A percentile compares a stretch with the other conserved stretches of the same genome.
phyloP scores from a whole-genome alignment of 2,888 invertebrate species.

The Eueremaeus valkanovi region DNA sequence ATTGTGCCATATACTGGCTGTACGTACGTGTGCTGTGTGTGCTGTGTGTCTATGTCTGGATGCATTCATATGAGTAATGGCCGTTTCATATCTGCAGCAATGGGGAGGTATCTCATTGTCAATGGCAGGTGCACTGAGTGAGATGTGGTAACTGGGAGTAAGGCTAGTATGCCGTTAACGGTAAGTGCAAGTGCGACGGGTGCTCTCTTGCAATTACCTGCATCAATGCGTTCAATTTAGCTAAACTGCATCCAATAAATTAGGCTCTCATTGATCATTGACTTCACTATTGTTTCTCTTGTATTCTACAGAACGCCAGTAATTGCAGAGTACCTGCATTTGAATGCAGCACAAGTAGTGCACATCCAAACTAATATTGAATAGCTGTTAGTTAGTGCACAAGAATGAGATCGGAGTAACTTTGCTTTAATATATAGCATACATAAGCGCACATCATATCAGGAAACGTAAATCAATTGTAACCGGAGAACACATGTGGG shows the following conservation, averaged over 20 bases:
- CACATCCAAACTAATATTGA: conserved; percentile 12
- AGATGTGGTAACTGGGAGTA: not conserved
- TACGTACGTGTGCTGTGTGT: not conserved
- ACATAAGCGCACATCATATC: not conserved
- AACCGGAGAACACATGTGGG: conserved; percentile 14
- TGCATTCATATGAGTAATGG: conserved; percentile 27
- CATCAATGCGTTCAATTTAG: conserved; percentile 34
- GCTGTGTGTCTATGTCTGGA: not conserved
- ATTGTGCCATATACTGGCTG: not conserved
- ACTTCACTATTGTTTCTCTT: conserved; percentile 12
- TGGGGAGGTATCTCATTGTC: conserved; percentile 34
- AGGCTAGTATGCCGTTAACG: not conserved
- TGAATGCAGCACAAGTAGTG: conserved; percentile 30
- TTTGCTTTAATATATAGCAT: conserved; percentile 23
- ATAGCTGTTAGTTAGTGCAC: conserved; percentile 22
- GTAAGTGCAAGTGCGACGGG: not conserved
- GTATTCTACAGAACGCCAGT: not conserved
- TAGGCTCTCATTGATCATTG: conserved; percentile 33
- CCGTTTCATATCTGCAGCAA: conserved; percentile 26
- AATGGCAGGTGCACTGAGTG: conserved; percentile 31
- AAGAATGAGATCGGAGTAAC: not conserved
- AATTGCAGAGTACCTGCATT: conserved; percentile 28
- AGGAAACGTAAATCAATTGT: conserved; percentile 30
- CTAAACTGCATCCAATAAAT: conserved; percentile 9
- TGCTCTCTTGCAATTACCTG: conserved; percentile 27